Conservation (phyloP, 2,888 invertebrate species). For the Epinotia ramella region DNA sequence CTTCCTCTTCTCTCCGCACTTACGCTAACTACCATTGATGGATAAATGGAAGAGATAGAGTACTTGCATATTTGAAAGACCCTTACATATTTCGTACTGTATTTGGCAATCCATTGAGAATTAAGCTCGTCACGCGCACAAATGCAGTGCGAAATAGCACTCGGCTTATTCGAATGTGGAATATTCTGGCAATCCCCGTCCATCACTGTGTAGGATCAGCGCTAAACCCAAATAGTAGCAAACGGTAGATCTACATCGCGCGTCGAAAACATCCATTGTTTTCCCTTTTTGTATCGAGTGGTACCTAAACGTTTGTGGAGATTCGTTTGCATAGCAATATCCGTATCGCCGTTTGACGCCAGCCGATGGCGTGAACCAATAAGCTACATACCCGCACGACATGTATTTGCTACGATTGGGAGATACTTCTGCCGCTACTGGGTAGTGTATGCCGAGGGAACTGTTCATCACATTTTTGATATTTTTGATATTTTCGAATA, state of each 20-base stretch:
- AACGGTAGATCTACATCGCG: slow-evolving; percentile 42
- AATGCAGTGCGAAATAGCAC: slow-evolving; percentile 27
- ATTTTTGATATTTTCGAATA: background rate
- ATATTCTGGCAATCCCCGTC: slow-evolving; percentile 41
- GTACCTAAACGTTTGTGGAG: slow-evolving; percentile 39
- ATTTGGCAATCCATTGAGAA: slow-evolving; percentile 12
- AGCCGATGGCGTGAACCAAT: slow-evolving; percentile 24
- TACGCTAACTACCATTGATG: slow-evolving; percentile 28
- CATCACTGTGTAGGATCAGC: slow-evolving; percentile 43
- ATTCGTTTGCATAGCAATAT: slow-evolving; percentile 43
- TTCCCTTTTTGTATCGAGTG: slow-evolving; percentile 36
- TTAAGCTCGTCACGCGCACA: slow-evolving; percentile 9
- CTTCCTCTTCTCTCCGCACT: slow-evolving; percentile 28
- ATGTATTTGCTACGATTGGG: slow-evolving; percentile 22
- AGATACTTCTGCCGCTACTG: slow-evolving; percentile 13
- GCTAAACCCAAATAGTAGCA: slow-evolving; percentile 43
- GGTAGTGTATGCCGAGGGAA: background rate
- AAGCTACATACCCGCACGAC: slow-evolving; percentile 30
- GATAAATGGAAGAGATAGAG: slow-evolving; percentile 4
- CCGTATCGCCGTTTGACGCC: slow-evolving; percentile 27
- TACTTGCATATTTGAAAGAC: slow-evolving; percentile 4
- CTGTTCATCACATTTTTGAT: background rate
- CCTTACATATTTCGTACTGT: background rate
- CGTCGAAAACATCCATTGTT: slow-evolving; percentile 39
- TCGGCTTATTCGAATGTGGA: slow-evolving; percentile 37